Evolutionary conservation across 2,888 invertebrate genomes (phyloP).

Genomic region (Trimorus sp.): DNA sequence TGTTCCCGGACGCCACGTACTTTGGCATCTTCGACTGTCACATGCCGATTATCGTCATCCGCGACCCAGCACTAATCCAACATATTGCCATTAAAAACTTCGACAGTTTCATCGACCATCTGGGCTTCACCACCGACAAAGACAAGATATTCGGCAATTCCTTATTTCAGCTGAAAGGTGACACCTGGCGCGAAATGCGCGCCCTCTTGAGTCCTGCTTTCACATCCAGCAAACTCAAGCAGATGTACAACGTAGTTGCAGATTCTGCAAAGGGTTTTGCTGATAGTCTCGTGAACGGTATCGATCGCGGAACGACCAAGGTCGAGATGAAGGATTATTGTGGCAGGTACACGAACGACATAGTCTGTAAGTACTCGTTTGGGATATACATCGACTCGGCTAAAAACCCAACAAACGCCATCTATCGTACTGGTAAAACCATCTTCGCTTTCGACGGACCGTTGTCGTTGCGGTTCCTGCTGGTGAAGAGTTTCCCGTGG

Average conservation of each 20-base stretch:
- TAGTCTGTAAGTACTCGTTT: constrained; percentile 70
- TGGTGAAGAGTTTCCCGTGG: constrained; percentile 53
- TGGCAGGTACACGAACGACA: constrained; percentile 76
- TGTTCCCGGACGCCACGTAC: constrained; percentile 68
- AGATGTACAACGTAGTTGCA: constrained; percentile 82
- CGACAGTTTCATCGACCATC: constrained; percentile 14
- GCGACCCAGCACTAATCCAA: constrained; percentile 71
- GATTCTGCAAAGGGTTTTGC: constrained; percentile 74
- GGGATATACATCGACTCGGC: constrained; percentile 71
- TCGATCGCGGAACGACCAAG: constrained; percentile 33
- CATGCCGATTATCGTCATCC: constrained; percentile 68
- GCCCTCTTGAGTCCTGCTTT: constrained; percentile 83
- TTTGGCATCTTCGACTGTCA: constrained; percentile 69
- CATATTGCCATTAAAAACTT: constrained; percentile 24
- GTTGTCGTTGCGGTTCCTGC: constrained; percentile 50
- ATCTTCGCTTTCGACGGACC: constrained; percentile 55
- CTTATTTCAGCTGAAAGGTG: constrained; percentile 74
- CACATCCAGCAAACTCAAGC: constrained; percentile 84
- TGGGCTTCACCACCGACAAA: constrained; percentile 51
- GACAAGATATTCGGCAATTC: constrained; percentile 70
- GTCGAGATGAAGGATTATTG: constrained; percentile 75
- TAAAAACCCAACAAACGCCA: constrained; percentile 75
- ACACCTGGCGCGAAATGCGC: constrained; percentile 79
- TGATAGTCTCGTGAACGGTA: constrained; percentile 64
- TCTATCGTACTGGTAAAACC: constrained; percentile 70